These are phyloP conservation scores for Mastomys natalensis DNA, from an alignment of 2,113 vertebrate genomes.

Conservation along the genomic window DNA sequence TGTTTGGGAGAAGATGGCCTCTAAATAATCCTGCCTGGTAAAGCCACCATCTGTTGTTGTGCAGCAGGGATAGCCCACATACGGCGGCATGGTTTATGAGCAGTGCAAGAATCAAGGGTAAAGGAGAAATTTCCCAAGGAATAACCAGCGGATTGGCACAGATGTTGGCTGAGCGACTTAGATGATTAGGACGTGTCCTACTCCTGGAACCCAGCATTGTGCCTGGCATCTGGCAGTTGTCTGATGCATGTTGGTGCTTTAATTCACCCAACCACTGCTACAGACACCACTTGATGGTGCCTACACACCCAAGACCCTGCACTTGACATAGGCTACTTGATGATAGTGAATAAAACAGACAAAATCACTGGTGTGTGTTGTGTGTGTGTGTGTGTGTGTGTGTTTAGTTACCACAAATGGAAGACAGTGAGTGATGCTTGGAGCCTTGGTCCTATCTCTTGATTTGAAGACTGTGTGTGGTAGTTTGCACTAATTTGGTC, in stretches of 20 bases:
- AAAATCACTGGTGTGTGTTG: neutral
- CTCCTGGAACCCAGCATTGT: neutral
- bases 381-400: neutral
- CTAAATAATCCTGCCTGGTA: conserved; percentile 68
- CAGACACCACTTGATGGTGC: neutral
- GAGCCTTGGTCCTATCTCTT: neutral
- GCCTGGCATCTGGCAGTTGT: neutral
- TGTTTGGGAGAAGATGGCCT: conserved; percentile 67
- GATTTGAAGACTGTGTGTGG: neutral
- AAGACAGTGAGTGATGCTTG: neutral
- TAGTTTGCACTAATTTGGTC: neutral
- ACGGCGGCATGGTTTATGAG: conserved; percentile 40
- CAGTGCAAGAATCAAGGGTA: neutral
- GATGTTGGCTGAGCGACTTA: neutral
- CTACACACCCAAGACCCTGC: neutral
- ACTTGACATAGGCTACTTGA: neutral
- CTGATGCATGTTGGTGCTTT: neutral
- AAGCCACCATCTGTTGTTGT: conserved; percentile 69
- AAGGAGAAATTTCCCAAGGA: neutral
- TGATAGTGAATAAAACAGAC: neutral
- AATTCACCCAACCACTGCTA: neutral
- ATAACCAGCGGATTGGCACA: neutral
- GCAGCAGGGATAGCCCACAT: conserved; percentile 27
- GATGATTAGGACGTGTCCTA: neutral
- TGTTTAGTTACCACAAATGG: neutral